Conservation (phyloP, 2,797 vertebrate genomes). For the Acanthis flammea region DNA sequence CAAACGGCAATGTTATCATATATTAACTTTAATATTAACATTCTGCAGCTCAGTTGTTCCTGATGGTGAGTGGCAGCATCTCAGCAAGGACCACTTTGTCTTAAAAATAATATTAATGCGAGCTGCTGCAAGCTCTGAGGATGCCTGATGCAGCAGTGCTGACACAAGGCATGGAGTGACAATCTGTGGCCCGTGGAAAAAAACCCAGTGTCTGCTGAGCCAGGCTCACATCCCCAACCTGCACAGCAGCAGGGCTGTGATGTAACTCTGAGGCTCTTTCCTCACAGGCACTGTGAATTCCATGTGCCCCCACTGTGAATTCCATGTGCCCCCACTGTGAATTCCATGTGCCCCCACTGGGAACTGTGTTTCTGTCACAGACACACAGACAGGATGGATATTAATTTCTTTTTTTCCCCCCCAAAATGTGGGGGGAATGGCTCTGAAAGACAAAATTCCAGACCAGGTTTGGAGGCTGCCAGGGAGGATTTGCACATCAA, state of each 20-base stretch:
- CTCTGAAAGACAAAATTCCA: not conserved
- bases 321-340: conserved; percentile 49
- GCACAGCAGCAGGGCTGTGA: conserved; percentile 38
- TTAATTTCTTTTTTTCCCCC: not conserved
- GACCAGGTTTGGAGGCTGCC: not conserved
- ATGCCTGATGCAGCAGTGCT: conserved; percentile 60
- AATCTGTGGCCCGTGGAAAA: conserved; percentile 57
- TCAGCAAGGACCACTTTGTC: conserved; percentile 40
- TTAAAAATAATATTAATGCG: conserved; percentile 52
- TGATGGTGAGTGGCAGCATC: conserved; percentile 35
- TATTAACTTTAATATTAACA: conserved; percentile 64
- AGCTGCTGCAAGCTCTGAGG: conserved; percentile 52
- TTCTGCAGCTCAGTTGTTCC: conserved; percentile 47
- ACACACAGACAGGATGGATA: not conserved
- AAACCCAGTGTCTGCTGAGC: conserved; percentile 49
- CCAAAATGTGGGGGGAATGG: not conserved
- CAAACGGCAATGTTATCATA: conserved; percentile 46
- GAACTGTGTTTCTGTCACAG: conserved; percentile 52
- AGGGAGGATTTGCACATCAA: not conserved
- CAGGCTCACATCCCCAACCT: conserved; percentile 38
- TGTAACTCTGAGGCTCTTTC: conserved; percentile 64
- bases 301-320: not conserved
- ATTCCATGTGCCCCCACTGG: conserved; percentile 43
- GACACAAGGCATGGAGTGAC: conserved; percentile 59
- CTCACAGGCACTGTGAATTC: conserved; percentile 60